These are phyloP conservation scores for Cyprinodon diabolis DNA, from an alignment of 2,797 vertebrate species.

Conservation along the genomic window DNA sequence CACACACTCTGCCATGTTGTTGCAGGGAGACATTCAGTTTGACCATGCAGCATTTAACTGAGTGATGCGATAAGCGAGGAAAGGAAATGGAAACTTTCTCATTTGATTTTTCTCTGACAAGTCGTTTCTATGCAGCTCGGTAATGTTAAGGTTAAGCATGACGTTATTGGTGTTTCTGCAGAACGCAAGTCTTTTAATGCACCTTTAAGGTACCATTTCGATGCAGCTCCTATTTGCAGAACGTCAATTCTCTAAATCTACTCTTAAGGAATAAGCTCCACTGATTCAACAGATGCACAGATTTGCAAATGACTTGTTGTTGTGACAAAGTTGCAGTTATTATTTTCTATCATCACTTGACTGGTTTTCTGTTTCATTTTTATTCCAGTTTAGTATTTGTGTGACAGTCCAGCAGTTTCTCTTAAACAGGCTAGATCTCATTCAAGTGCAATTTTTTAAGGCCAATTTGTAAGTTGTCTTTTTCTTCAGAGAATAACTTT, in stretches of 20 bases:
- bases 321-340: conserved; percentile 68
- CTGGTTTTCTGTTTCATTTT: conserved; percentile 66
- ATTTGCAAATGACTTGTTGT: conserved; percentile 46
- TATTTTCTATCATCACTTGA: conserved; percentile 61
- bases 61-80: conserved; percentile 36
- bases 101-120: conserved; percentile 2
- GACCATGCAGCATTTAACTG: conserved; percentile 78
- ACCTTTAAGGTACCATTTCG: conserved; percentile 13
- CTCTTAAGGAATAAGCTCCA: conserved; percentile 11
- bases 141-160: conserved; percentile 31
- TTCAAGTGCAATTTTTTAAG: conserved; percentile 22
- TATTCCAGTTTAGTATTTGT: conserved; percentile 31
- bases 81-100: conserved; percentile 53
- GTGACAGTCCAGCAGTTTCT: conserved; percentile 34
- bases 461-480: conserved; percentile 12
- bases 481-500: background rate
- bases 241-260: conserved; percentile 18
- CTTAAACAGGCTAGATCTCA: conserved; percentile 51
- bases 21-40: conserved; percentile 70
- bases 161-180: conserved; percentile 15
- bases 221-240: conserved; percentile 23
- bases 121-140: conserved; percentile 10
- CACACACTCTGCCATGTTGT: conserved; percentile 65
- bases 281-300: conserved; percentile 62
- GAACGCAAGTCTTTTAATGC: conserved; percentile 19